phyloP scores from a whole-genome alignment of 2,888 invertebrate species.

The Tetheella fluctuosa region DNA sequence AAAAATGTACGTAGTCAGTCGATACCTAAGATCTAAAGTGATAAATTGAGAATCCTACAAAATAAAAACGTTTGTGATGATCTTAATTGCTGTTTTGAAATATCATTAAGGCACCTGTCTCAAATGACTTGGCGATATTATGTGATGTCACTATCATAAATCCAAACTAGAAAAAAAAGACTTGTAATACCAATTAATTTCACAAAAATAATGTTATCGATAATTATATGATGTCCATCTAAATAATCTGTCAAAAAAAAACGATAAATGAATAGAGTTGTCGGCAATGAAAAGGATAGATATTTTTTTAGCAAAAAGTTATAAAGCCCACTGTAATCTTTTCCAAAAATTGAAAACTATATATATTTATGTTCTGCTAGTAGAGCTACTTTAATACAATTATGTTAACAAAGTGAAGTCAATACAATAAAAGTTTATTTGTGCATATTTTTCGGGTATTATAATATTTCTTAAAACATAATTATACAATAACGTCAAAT shows the following conservation, averaged over 20 bases:
- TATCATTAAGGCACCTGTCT: constrained; percentile 20
- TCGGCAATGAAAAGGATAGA: no score
- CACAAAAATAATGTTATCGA: not conserved
- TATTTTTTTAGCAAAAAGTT: no score
- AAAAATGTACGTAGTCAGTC: constrained; percentile 9
- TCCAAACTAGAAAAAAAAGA: not conserved
- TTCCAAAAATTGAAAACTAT: not conserved
- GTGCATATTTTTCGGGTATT: constrained; percentile 66
- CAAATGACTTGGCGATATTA: constrained; percentile 22
- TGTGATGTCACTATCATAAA: constrained; percentile 24
- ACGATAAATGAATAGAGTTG: not conserved
- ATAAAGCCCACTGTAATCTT: not conserved
- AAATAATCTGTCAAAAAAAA: not conserved
- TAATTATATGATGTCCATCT: not conserved
- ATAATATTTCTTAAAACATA: constrained; percentile 66
- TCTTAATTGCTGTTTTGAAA: constrained; percentile 23
- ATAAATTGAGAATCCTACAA: not conserved
- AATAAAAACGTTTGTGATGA: not conserved
- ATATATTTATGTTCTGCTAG: not conserved
- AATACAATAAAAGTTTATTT: constrained; percentile 29
- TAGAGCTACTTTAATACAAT: not conserved
- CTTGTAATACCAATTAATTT: not conserved
- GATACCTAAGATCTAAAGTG: constrained; percentile 15
- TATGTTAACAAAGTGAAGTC: not conserved
- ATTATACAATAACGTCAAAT: constrained; percentile 68